Evolutionary conservation across 2,113 vertebrate genomes (phyloP).

Genomic region (Sus scrofa): DNA sequence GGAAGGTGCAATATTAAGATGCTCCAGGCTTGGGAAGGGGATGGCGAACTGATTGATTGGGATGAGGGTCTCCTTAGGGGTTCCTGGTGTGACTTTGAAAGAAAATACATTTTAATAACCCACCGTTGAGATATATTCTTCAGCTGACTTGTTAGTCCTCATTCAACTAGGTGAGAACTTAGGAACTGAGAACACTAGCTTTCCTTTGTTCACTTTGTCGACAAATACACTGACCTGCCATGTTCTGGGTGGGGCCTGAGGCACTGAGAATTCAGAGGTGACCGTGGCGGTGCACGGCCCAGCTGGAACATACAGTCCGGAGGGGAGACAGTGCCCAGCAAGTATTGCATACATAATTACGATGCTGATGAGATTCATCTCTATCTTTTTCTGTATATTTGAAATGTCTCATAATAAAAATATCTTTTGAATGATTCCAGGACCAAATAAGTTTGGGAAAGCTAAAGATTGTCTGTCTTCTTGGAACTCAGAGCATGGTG

Average conservation of each 20-base stretch:
- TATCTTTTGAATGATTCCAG: slow-evolving; percentile 21
- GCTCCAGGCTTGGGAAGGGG: not conserved
- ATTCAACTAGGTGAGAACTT: not conserved
- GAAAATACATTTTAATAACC: slow-evolving; percentile 37
- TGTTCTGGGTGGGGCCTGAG: not conserved
- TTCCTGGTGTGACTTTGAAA: slow-evolving; percentile 23
- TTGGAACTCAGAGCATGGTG: not conserved
- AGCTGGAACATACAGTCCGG: not conserved
- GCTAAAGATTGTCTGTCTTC: not conserved
- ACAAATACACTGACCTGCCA: not conserved
- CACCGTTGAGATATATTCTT: not conserved
- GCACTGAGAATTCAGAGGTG: not conserved
- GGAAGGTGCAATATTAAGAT: not conserved
- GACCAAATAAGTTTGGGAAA: not conserved
- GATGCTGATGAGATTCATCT: not conserved
- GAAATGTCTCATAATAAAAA: not conserved
- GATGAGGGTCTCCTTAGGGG: not conserved
- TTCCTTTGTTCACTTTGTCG: not conserved
- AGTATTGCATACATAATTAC: not conserved
- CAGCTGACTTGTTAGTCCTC: not conserved
- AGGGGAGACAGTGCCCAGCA: not conserved
- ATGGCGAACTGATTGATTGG: not conserved
- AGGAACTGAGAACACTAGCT: not conserved
- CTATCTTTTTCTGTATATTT: not conserved
- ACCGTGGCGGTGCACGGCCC: not conserved